Conservation (phyloP, 2,797 vertebrate species). For the Limosa lapponica region DNA sequence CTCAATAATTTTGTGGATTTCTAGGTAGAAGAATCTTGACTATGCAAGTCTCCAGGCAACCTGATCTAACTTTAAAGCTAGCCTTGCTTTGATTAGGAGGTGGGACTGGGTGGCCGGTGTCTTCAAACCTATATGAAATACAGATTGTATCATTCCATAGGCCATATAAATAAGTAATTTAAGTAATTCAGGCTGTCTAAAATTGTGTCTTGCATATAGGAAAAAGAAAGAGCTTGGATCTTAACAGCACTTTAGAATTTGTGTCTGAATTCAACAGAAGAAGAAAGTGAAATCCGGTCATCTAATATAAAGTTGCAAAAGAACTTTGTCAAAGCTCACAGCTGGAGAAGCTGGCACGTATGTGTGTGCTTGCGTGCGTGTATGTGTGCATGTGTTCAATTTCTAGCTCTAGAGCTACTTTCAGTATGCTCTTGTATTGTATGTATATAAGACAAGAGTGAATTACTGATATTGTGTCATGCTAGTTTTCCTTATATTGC, state of each 20-base stretch:
- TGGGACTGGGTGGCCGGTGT: neutral
- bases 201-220: neutral
- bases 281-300: neutral
- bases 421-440: neutral
- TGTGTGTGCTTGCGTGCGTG: neutral
- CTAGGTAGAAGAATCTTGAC: neutral
- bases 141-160: neutral
- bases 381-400: accelerated
- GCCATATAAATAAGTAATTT: neutral
- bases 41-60: neutral
- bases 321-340: neutral
- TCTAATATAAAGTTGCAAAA: neutral
- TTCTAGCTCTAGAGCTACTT: neutral
- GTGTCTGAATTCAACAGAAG: neutral
- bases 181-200: neutral
- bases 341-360: neutral
- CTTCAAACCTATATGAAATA: neutral
- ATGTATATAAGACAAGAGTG: neutral
- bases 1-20: neutral
- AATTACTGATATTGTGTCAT: neutral
- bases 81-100: neutral
- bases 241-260: neutral
- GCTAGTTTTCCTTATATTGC: neutral
- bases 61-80: neutral
- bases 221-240: neutral